phyloP scores from a whole-genome alignment of 2,888 invertebrate species.

The Disparrhopalites patrizii region DNA sequence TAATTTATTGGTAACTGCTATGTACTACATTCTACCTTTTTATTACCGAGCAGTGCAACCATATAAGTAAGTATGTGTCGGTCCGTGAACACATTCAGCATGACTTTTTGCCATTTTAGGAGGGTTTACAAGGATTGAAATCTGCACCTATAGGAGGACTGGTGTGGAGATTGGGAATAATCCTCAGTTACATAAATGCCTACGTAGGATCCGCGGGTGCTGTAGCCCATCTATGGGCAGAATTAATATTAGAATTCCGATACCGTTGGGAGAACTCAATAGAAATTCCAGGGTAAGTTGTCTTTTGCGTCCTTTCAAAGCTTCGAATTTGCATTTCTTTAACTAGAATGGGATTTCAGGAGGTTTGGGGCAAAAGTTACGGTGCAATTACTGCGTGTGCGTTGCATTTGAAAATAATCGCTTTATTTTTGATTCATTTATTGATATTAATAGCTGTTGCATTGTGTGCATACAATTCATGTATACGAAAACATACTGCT shows the following conservation, averaged over 20 bases:
- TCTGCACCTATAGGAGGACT: slow-evolving; percentile 74
- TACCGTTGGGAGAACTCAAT: slow-evolving; percentile 81
- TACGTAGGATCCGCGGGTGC: slow-evolving; percentile 70
- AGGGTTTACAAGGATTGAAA: slow-evolving; percentile 62
- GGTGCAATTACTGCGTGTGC: too few relatives aligned
- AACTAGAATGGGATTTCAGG: too few relatives aligned
- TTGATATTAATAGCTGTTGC: background rate
- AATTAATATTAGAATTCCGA: slow-evolving; percentile 83
- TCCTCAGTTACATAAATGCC: slow-evolving; percentile 68
- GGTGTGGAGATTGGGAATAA: slow-evolving; percentile 73
- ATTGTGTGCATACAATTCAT: background rate
- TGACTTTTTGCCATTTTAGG: slow-evolving; percentile 48
- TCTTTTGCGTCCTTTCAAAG: slow-evolving; percentile 4
- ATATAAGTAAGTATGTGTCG: too few relatives aligned
- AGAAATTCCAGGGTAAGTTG: slow-evolving; percentile 76
- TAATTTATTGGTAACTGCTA: background rate
- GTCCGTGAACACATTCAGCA: too few relatives aligned
- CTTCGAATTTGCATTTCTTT: background rate
- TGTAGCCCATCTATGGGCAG: slow-evolving; percentile 88
- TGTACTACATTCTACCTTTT: background rate
- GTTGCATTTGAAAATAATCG: background rate
- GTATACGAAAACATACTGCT: too few relatives aligned
- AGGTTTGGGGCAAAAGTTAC: background rate
- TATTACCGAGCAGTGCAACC: too few relatives aligned
- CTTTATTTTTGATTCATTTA: background rate